phyloP scores from a whole-genome alignment of 1,140 invertebrate genomes.

The Tenebrio molitor region DNA sequence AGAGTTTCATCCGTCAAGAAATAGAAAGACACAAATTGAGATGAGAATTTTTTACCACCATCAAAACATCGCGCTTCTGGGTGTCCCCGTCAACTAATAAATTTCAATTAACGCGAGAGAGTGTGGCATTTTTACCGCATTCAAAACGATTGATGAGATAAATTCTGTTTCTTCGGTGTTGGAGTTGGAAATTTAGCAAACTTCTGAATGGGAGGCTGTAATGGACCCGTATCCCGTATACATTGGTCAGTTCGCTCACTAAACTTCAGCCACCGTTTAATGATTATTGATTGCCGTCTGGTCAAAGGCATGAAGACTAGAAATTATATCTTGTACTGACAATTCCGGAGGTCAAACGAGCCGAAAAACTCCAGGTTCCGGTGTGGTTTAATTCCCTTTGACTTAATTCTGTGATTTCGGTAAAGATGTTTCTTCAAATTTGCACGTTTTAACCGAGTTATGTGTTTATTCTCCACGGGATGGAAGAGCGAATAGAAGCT shows the following conservation, averaged over 20 bases:
- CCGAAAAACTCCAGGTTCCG: too few species aligned
- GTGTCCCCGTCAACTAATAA: too few species aligned
- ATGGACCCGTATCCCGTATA: slow-evolving; percentile 17
- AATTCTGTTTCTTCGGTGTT: neutral
- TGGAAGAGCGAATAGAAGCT: neutral
- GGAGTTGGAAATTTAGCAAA: neutral
- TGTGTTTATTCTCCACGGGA: slow-evolving; percentile 3
- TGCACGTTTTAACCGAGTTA: slow-evolving; percentile 6
- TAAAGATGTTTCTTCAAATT: slow-evolving; percentile 4
- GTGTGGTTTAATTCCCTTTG: neutral
- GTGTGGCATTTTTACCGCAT: too few species aligned
- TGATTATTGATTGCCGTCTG: slow-evolving; percentile 21
- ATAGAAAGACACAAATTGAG: neutral
- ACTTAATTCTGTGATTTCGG: slow-evolving; percentile 4
- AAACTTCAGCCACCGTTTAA: slow-evolving; percentile 15
- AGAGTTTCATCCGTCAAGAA: slow-evolving; percentile 22
- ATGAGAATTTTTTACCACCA: neutral
- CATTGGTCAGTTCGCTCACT: neutral
- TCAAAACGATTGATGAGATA: too few species aligned
- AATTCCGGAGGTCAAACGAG: neutral
- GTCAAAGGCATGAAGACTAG: neutral
- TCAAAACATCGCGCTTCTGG: neutral
- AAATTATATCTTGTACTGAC: slow-evolving; percentile 12
- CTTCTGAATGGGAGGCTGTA: neutral
- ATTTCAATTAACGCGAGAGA: neutral